Base-by-base conservation (phyloP, 2,888 invertebrate genomes). In the Lasioglossum calceatum region DNA sequence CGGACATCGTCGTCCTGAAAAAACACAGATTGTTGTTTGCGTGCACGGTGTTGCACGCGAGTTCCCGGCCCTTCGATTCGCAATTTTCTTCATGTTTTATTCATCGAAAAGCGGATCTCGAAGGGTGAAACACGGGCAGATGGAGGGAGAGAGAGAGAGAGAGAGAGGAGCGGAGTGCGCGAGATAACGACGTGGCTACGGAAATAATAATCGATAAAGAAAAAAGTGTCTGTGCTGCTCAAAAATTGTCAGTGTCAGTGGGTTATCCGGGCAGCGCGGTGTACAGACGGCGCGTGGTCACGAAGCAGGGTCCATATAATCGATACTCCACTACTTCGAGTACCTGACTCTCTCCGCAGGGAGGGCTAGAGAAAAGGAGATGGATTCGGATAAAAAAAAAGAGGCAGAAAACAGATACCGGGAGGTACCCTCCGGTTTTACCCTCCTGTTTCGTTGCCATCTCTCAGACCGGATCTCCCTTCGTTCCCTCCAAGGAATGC, bases 241-340 rank as follows among this genome's bases (percentile, higher is more conserved):
- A 76, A 82, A 86, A 85, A 85, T 84, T 82, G 88, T 91, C 89
- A 88, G 90, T 91, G 88, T 89, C 89, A 92, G 88, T 91, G 87
- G 92, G 91, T 92, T 93, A 93, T 90, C 87, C 91, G 87, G 88
- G 91, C 89, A 88, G 83, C 81, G 82, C 73, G 73, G 77, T 75
- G 74, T 81, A 78, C 81, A 81, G 84, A 85, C 87, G 86, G 84
- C 85, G 88, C 80, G 87, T 85, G 85, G 89, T 85, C 89, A 85
- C 84, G 84, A 87, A 88, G 82, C 87, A 84, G 75, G 90, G 87
- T 90, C 89, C 91, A 87, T 88, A 88, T 91, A 92, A 93, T 93
- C 93, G 93, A 93, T 93, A 93, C 85, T 88, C 88, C 79, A 80
- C 79, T 87, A 87, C 87, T 88, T 90, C 84, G 90, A 89, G 87